Evolutionary conservation across 2,797 vertebrate species (phyloP), one percentile per base, ranked within the genome.

Genomic region (Phyllotis vaccarum): DNA sequence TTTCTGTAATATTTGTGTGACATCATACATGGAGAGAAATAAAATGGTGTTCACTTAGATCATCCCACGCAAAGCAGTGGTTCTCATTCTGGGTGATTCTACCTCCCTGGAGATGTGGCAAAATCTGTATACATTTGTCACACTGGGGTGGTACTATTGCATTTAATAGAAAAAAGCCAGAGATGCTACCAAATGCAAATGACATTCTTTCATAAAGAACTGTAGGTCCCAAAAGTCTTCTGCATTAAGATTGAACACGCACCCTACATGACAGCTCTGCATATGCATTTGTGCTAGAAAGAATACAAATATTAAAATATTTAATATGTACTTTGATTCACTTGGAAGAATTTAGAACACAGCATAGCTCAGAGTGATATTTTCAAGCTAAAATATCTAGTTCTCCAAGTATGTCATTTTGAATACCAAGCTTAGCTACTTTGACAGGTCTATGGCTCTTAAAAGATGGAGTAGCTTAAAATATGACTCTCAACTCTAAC

Each of bases 351-450:
- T 31, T 92, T 75, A 79, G 17, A 62, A 52, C 34, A 62, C 4
- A 78, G 1, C 31, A 29, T 0, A 70, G 46, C n/a, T 49, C 19
- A 66, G 2, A 75, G 1, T 68, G 46, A 16, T 24, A 78, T 29
- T 76, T 88, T 92, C 81, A 62, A 89, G 46, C 27, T 83, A 91
- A 88, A 40, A 52, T 76, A 80, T 75, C 79, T 75, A 83, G 19
- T 34, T 60, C 3, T 85, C 72, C 9, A 27, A 62, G 86, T 2
- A 9, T 34, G 12, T 0, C 24, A 34, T 37, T n/a, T 40, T 91
- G 74, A 76, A 40, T 10, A 43, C n/a, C 49, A 52, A 3, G 17
- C 21, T 37, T 52, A 70, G 66, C 34, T 79, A 31, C 60, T 78
- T 72, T 56, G 64, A n/a, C 74, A 88, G 68, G 43, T 4, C 0